A percentile compares a stretch with the other conserved stretches of the same genome.
Conservation (phyloP, 2,113 vertebrate genomes). For the Pantherophis guttatus region DNA sequence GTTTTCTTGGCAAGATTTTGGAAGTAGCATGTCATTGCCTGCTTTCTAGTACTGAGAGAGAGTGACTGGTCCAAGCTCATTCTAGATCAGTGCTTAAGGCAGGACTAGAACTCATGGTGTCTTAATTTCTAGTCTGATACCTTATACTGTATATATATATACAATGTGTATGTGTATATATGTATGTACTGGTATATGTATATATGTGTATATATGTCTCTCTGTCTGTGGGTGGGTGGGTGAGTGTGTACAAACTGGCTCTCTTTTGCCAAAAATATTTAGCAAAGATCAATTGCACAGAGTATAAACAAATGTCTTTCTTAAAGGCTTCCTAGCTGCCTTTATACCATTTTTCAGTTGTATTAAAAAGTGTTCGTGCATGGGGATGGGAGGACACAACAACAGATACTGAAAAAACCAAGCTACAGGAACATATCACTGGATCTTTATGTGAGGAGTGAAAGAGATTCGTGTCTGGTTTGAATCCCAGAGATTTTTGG, state of each 20-base stretch:
- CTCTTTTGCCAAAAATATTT: not conserved
- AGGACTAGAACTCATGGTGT: not conserved
- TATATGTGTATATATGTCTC: too few species aligned
- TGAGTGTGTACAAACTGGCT: not conserved
- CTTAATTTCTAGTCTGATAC: not conserved
- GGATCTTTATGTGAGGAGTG: not conserved
- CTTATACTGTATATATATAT: not conserved
- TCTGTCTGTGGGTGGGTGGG: too few species aligned
- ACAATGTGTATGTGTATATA: not conserved
- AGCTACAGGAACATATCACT: not conserved
- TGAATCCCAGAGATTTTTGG: not conserved
- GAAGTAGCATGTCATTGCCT: not conserved
- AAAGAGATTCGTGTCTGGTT: not conserved
- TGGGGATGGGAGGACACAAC: not conserved
- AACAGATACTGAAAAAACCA: not conserved
- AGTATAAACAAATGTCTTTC: not conserved
- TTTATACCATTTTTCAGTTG: not conserved
- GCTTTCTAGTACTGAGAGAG: not conserved
- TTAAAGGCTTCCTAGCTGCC: not conserved
- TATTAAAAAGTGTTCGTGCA: not conserved
- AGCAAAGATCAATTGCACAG: not conserved
- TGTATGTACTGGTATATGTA: not conserved
- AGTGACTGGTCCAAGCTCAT: not conserved
- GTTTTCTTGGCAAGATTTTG: not conserved
- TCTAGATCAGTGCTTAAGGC: not conserved